phyloP scores from a whole-genome alignment of 2,797 vertebrate genomes.

The Paedocypris micromegethes region DNA sequence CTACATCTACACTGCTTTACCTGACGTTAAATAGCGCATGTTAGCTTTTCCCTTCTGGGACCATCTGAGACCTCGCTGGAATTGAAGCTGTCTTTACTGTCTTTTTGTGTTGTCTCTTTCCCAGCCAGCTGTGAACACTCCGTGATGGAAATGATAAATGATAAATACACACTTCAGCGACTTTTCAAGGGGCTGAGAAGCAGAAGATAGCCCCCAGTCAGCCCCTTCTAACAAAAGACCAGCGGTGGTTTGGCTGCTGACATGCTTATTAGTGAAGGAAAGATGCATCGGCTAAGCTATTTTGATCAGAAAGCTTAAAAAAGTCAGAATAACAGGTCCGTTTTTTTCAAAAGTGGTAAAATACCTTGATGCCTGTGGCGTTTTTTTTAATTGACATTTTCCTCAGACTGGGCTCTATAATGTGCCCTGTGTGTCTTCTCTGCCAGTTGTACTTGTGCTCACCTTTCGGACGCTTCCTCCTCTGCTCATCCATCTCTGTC shows the following conservation, averaged over 20 bases:
- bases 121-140: constrained; percentile 25
- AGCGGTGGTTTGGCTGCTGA: background rate
- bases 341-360: too few species aligned
- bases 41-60: background rate
- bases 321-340: too few species aligned
- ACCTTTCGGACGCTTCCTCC: constrained; percentile 4
- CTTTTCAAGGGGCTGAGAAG: constrained; percentile 36
- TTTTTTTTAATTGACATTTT: too few species aligned
- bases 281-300: constrained; percentile 7
- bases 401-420: too few species aligned
- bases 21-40: too few species aligned
- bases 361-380: too few species aligned
- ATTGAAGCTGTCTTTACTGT: background rate
- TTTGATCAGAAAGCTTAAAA: background rate
- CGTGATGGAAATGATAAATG: constrained; percentile 27
- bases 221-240: constrained; percentile 8
- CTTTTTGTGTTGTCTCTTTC: constrained; percentile 16
- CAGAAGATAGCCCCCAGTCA: constrained; percentile 34
- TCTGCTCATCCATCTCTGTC: constrained; percentile 19
- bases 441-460: constrained; percentile 39
- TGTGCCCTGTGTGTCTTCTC: constrained; percentile 24
- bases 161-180: constrained; percentile 14
- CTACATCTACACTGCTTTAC: too few species aligned
- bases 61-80: background rate
- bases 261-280: constrained; percentile 15